phyloP scores from a whole-genome alignment of 2,888 invertebrate genomes.

The Mythimna vitellina region DNA sequence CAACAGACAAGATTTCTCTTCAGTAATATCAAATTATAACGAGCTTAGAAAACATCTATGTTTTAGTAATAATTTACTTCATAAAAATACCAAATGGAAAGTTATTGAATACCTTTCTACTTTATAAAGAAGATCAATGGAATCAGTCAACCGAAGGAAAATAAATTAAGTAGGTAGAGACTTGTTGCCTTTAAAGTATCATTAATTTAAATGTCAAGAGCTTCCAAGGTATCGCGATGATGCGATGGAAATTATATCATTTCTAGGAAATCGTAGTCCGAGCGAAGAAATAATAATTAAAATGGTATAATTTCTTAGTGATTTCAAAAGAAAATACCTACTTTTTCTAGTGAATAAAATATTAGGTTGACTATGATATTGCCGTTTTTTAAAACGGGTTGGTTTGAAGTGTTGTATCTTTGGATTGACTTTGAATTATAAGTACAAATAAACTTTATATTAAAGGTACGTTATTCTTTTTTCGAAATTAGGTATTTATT shows the following conservation, averaged over 20 bases:
- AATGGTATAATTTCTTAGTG: not conserved
- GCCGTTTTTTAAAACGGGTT: no score
- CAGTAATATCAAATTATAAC: conserved; percentile 32
- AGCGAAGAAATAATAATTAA: not conserved
- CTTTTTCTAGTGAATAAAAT: no score
- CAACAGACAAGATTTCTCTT: conserved; percentile 4
- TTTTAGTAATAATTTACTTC: conserved; percentile 44
- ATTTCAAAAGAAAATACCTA: not conserved
- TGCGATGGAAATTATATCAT: conserved; percentile 42
- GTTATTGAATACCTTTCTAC: conserved; percentile 59
- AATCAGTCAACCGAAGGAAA: conserved; percentile 53
- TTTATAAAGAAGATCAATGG: conserved; percentile 64
- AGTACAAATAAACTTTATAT: no score
- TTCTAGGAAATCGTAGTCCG: conserved; percentile 10
- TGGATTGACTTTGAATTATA: no score
- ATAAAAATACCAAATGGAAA: conserved; percentile 43
- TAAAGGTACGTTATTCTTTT: no score
- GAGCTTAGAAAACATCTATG: conserved; percentile 30
- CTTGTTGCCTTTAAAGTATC: conserved; percentile 62
- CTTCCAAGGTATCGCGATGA: conserved; percentile 37
- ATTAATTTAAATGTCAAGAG: conserved; percentile 64
- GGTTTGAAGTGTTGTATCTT: no score
- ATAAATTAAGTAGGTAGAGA: conserved; percentile 61
- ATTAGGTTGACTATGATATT: no score
- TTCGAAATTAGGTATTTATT: no score